These are phyloP conservation scores for Bilobella aurantiaca DNA, from an alignment of 1,140 invertebrate species.

Conservation along the genomic window DNA sequence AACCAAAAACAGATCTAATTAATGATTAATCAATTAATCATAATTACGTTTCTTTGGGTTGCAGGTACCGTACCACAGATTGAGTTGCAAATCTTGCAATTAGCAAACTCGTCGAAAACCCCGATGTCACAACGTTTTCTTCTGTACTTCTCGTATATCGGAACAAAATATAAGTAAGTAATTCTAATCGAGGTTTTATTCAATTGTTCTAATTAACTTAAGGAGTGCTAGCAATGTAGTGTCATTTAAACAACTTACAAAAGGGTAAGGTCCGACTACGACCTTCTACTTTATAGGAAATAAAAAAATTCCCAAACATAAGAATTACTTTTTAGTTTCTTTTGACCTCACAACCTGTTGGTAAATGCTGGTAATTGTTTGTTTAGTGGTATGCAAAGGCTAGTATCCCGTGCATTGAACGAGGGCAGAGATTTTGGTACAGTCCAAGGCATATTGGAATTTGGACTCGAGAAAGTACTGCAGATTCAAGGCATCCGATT, in stretches of 20 bases:
- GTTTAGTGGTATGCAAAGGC: conserved; percentile 19
- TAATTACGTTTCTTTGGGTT: too few species aligned
- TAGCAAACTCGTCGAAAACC: too few species aligned
- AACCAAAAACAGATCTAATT: too few species aligned
- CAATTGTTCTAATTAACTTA: too few species aligned
- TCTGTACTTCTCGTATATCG: conserved; percentile 29
- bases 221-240: too few species aligned
- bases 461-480: conserved; percentile 17
- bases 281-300: too few species aligned
- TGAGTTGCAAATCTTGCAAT: too few species aligned
- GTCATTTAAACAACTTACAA: too few species aligned
- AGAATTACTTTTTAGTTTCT: not conserved
- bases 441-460: conserved; percentile 30
- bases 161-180: conserved; percentile 29
- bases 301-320: too few species aligned
- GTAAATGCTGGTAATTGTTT: not conserved
- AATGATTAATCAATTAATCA: not conserved
- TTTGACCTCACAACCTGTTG: not conserved
- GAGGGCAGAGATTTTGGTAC: conserved; percentile 4
- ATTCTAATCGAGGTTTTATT: too few species aligned
- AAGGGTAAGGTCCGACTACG: too few species aligned
- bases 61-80: too few species aligned
- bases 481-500: not conserved
- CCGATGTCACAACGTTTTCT: conserved; percentile 10
- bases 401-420: not conserved